These are phyloP conservation scores for Podocnemis expansa DNA, from an alignment of 2,113 vertebrate species.

Conservation along the genomic window DNA sequence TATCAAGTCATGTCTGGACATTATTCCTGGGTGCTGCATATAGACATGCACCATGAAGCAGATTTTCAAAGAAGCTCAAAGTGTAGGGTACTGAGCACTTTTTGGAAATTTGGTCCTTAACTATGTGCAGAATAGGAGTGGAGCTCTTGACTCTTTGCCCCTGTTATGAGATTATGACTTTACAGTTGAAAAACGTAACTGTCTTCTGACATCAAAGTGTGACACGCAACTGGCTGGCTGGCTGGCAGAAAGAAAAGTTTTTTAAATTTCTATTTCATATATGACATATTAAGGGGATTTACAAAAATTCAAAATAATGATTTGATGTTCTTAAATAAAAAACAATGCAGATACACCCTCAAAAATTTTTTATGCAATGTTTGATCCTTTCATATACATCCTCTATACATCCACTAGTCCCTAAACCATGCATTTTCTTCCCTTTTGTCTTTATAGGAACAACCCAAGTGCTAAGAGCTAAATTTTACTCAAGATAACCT, in stretches of 20 bases:
- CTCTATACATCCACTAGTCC: background rate
- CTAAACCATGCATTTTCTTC: background rate
- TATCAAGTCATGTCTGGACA: background rate
- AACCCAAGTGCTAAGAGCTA: slow-evolving; percentile 24
- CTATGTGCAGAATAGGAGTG: background rate
- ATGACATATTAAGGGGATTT: background rate
- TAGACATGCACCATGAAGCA: background rate
- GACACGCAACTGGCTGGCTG: background rate
- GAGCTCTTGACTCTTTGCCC: background rate
- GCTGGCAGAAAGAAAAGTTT: background rate
- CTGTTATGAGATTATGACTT: background rate
- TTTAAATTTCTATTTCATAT: background rate
- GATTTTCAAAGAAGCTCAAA: background rate
- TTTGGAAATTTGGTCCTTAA: background rate
- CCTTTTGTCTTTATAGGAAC: background rate
- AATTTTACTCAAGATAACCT: slow-evolving; percentile 22
- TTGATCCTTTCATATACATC: background rate
- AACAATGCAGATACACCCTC: background rate
- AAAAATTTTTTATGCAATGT: background rate
- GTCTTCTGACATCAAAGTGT: background rate
- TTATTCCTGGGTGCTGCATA: background rate
- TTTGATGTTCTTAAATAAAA: background rate
- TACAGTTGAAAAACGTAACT: background rate
- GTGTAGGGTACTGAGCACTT: background rate
- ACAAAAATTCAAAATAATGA: background rate